These are phyloP conservation scores for Hylaea fasciaria DNA, from an alignment of 2,888 invertebrate species.

Conservation along the genomic window DNA sequence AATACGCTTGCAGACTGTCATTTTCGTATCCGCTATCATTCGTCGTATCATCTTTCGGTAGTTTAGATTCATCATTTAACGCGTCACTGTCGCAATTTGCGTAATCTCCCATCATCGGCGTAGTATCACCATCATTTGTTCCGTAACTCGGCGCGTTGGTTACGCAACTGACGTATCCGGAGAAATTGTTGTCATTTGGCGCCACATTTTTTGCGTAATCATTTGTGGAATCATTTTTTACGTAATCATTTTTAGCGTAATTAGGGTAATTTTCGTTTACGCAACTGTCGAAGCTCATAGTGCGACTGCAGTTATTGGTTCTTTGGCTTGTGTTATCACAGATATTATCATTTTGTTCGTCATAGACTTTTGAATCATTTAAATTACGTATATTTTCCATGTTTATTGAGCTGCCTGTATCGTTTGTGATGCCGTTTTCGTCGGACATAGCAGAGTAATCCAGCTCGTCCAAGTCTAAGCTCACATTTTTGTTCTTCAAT, in stretches of 20 bases:
- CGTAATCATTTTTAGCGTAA: background rate
- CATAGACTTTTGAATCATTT: background rate
- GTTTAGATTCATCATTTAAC: constrained; percentile 14
- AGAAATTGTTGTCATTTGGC: constrained; percentile 2
- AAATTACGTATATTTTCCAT: background rate
- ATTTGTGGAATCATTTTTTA: too few relatives aligned
- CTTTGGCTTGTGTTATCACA: background rate
- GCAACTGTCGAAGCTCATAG: constrained; percentile 11
- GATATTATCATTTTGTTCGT: constrained; percentile 10
- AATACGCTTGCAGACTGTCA: constrained; percentile 44
- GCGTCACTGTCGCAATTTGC: background rate
- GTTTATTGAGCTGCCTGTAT: constrained; percentile 2
- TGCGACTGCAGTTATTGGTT: background rate
- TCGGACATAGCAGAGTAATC: constrained; percentile 6
- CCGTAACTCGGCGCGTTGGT: background rate
- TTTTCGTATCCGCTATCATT: constrained; percentile 56
- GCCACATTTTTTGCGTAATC: background rate
- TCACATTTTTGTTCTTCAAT: constrained; percentile 3
- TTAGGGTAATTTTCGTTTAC: background rate
- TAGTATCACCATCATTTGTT: background rate
- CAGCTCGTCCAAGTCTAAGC: constrained; percentile 12
- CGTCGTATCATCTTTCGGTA: constrained; percentile 26
- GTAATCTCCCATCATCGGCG: background rate
- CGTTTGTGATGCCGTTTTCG: background rate
- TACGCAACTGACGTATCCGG: background rate